Conservation (phyloP, 2,888 invertebrate genomes). For the Synergus gifuensis region DNA sequence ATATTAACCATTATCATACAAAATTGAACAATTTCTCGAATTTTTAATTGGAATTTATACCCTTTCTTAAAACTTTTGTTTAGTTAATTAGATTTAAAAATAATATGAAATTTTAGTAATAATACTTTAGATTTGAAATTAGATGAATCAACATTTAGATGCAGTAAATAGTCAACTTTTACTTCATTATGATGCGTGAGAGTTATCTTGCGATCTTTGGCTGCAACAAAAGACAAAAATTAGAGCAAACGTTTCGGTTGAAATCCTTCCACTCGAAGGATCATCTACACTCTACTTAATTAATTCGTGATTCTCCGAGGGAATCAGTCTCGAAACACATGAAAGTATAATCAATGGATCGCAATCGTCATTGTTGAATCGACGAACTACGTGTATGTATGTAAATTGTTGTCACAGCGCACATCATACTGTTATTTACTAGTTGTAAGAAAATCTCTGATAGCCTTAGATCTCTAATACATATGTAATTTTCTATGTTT, state of each 20-base stretch:
- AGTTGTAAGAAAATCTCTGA: slow-evolving; percentile 20
- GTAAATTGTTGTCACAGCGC: slow-evolving; percentile 36
- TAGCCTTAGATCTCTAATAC: background rate
- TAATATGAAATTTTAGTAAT: background rate
- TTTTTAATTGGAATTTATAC: background rate
- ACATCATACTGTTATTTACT: slow-evolving; percentile 30
- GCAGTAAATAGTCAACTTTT: background rate
- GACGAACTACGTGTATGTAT: slow-evolving; percentile 32
- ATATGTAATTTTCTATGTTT: slow-evolving; percentile 28
- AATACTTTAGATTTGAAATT: background rate
- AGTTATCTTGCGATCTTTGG: background rate
- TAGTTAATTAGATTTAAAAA: background rate
- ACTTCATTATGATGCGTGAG: background rate
- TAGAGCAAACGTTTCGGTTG: slow-evolving; percentile 13
- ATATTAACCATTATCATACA: background rate
- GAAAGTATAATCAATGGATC: slow-evolving; percentile 60
- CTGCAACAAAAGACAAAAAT: background rate
- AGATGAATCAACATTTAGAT: background rate
- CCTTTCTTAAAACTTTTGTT: background rate
- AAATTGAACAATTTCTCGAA: background rate
- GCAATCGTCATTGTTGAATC: slow-evolving; percentile 41
- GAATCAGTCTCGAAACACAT: slow-evolving; percentile 62
- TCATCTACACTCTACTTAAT: slow-evolving; percentile 30
- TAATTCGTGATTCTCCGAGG: slow-evolving; percentile 35
- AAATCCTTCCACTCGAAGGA: slow-evolving; percentile 4